Conservation (phyloP, 2,888 invertebrate genomes). For the Hesperia comma region DNA sequence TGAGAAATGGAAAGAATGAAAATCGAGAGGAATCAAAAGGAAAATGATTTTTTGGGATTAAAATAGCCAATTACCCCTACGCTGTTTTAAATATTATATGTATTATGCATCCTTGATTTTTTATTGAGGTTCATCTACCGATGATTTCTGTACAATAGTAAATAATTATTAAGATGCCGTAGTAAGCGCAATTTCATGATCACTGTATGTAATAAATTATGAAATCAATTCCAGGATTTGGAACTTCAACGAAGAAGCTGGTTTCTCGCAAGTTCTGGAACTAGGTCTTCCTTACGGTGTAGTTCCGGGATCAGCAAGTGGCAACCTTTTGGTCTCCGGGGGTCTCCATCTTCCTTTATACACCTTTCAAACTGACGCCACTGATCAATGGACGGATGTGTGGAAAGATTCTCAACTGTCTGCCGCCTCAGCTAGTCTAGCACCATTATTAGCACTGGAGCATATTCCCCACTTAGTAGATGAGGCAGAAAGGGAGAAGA, state of each 20-base stretch:
- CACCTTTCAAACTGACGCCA: constrained; percentile 65
- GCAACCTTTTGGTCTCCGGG: constrained; percentile 84
- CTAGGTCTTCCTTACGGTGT: constrained; percentile 86
- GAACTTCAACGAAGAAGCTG: constrained; percentile 89
- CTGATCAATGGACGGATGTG: constrained; percentile 72
- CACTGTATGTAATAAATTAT: not conserved
- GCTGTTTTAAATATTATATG: no score
- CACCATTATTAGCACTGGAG: constrained; percentile 83
- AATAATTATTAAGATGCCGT: no score
- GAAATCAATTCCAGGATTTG: constrained; percentile 79
- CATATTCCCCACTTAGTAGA: constrained; percentile 81
- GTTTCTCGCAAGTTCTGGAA: constrained; percentile 87
- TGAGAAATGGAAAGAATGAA: no score
- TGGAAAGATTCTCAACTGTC: constrained; percentile 78
- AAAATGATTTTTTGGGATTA: no score
- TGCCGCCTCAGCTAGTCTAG: constrained; percentile 84
- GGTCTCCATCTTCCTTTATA: constrained; percentile 85
- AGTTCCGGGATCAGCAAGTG: constrained; percentile 86
- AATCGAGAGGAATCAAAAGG: no score
- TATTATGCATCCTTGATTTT: no score
- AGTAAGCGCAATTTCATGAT: no score
- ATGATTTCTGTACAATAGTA: no score
- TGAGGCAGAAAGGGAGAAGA: constrained; percentile 75
- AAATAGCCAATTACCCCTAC: no score
- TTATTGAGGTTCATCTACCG: no score